Conservation (phyloP, 2,113 vertebrate species). For the Balaeniceps rex region DNA sequence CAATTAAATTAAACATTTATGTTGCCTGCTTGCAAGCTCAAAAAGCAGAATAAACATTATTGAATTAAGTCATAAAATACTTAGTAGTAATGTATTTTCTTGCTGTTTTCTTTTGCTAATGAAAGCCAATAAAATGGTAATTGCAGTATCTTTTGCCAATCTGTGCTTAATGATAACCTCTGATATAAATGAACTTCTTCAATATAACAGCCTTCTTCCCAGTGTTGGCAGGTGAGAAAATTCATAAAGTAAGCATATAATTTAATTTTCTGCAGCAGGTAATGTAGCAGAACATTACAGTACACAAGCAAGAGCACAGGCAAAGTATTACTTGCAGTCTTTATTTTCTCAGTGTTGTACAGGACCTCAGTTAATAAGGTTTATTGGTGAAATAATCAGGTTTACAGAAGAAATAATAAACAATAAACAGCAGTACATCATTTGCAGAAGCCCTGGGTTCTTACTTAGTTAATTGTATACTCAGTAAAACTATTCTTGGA, state of each 20-base stretch:
- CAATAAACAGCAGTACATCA: background rate
- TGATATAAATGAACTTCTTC: background rate
- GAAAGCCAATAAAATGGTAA: background rate
- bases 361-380: background rate
- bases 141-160: background rate
- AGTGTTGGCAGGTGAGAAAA: background rate
- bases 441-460: background rate
- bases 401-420: background rate
- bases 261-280: slow-evolving; percentile 3
- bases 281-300: background rate
- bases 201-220: background rate
- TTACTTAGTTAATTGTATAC: background rate
- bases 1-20: background rate
- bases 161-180: slow-evolving; percentile 15
- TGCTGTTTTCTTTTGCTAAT: background rate
- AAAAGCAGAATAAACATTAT: background rate
- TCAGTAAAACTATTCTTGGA: slow-evolving; percentile 18
- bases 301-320: background rate
- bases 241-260: slow-evolving; percentile 5
- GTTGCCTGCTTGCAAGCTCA: background rate
- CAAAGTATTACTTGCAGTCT: background rate
- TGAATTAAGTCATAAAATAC: background rate
- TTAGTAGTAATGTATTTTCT: background rate
- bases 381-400: slow-evolving; percentile 7
- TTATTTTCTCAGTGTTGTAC: background rate